phyloP scores from a whole-genome alignment of 1,140 invertebrate genomes.

The Papilio polyxenes region DNA sequence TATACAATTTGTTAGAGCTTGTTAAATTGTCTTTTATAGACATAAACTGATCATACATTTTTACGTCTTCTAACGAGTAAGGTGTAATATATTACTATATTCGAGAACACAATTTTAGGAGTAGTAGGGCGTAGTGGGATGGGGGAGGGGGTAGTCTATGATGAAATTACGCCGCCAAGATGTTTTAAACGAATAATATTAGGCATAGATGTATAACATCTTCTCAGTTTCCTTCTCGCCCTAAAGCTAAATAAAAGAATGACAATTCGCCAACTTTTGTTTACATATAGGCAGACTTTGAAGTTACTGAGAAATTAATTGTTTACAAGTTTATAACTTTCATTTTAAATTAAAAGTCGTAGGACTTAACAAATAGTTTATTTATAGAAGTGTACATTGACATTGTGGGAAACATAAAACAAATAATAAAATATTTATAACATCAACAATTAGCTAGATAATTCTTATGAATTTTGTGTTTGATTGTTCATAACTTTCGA shows the following conservation, averaged over 20 bases:
- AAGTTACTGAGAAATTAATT: too few species aligned
- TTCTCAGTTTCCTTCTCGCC: not conserved
- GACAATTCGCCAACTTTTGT: too few species aligned
- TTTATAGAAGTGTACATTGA: not conserved
- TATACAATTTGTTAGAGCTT: not conserved
- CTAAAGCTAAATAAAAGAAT: not conserved
- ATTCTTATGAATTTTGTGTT: conserved; percentile 46
- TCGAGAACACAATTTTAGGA: too few species aligned
- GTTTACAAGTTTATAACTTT: not conserved
- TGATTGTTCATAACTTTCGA: conserved; percentile 55
- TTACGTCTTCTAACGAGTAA: too few species aligned
- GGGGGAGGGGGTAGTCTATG: too few species aligned
- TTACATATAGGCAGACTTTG: too few species aligned
- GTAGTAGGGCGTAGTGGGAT: too few species aligned
- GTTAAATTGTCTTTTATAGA: not conserved
- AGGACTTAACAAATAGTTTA: not conserved
- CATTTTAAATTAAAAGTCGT: not conserved
- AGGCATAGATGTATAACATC: not conserved
- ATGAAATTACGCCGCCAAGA: too few species aligned
- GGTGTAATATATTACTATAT: too few species aligned
- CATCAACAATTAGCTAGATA: conserved; percentile 35
- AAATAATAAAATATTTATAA: conserved; percentile 41
- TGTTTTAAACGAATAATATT: too few species aligned
- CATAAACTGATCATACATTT: too few species aligned
- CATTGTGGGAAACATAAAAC: conserved; percentile 17